These are phyloP conservation scores for Lynx canadensis DNA, from an alignment of 2,113 vertebrate species.

Conservation along the genomic window DNA sequence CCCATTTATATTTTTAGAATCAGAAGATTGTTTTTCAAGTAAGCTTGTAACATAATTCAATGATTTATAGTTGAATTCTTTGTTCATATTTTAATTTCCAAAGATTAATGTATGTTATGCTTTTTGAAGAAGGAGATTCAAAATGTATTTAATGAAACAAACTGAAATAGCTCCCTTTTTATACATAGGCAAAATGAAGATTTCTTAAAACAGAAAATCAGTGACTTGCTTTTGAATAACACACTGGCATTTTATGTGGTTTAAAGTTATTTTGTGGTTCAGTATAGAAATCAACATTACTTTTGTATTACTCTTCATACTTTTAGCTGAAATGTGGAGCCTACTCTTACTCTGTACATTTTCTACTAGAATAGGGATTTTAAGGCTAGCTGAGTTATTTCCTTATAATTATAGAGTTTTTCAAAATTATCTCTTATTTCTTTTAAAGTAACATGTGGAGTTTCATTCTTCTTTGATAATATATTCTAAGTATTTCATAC, in stretches of 20 bases:
- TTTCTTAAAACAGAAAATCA: conserved; percentile 53
- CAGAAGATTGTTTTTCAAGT: conserved; percentile 61
- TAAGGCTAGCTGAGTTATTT: neutral
- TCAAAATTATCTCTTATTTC: neutral
- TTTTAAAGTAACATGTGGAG: neutral
- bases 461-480: conserved; percentile 4
- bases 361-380: neutral
- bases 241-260: neutral
- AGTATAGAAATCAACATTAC: neutral
- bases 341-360: neutral
- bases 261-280: conserved; percentile 35
- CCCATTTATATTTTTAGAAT: conserved; percentile 53
- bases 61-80: conserved; percentile 40
- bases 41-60: conserved; percentile 17
- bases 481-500: neutral
- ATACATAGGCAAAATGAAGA: conserved; percentile 6
- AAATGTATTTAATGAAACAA: conserved; percentile 38
- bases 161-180: neutral
- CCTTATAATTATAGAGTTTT: neutral
- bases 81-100: conserved; percentile 67
- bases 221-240: conserved; percentile 50
- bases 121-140: conserved; percentile 54
- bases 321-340: neutral
- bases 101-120: conserved; percentile 23
- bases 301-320: neutral